Base-by-base conservation (phyloP, 2,113 vertebrate genomes). In the Thunnus maccoyii region DNA sequence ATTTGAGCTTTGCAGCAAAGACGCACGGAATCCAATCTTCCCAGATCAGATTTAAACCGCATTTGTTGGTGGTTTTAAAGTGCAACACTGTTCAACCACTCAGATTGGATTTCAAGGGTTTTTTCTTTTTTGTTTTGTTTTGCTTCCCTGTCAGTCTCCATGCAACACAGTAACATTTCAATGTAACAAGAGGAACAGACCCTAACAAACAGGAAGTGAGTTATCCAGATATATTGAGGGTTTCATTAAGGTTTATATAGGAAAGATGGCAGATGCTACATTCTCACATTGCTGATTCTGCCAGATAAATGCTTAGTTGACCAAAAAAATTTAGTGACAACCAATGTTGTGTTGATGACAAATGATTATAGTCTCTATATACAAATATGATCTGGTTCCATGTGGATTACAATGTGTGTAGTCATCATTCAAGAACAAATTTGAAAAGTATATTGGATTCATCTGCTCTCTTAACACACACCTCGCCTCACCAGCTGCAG, bases 401-500 rank as follows among this genome's bases (percentile, higher is more conserved):
- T 64, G 25, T 32, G 32, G 52, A 56, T 74, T 61, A 47, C 27
- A 48, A 58, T 25, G n/a, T 60, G 55, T 17, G 17, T 18, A 36
- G 22, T 64, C 41, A 61, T 61, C 27, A 27, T 46, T 72, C 6
- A 58, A 68, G 58, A 51, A 3, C 27, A 54, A 41, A 76, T 74
- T 0, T 44, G 67, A 74, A 41, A 41, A 41, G 47, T 48, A 67
- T 17, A 54, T 46, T 13, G 50, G 36, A 9, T 41, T 41, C 63
- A 52, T 76, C 30, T 77, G 41, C 55, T 75, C 36, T 72, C 4
- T 82, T 17, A 79, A 56, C 56, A 68, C 48, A 75, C 20, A 72
- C 32, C 56, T 72, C 18, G 64, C 65, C 75, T 73, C 55, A 82
- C 55, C 86, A 86, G 85, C 88, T 90, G 78, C 69, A 85, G 76